Percentiles rank a stretch among this genome's conserved stretches.
These are phyloP conservation scores for Papilio gigon DNA, from an alignment of 2,888 invertebrate species.

Conservation along the genomic window DNA sequence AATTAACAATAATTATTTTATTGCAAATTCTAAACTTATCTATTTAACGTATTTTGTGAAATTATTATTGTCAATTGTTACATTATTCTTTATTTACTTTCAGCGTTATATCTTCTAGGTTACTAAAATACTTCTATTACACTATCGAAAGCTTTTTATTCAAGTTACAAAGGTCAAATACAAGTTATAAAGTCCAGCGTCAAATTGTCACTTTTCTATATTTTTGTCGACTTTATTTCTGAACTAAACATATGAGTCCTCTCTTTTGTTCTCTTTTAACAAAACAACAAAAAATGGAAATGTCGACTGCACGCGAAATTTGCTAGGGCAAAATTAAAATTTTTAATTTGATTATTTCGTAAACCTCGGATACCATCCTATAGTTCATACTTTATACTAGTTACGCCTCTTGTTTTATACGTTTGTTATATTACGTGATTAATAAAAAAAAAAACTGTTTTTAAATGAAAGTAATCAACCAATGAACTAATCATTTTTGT, in stretches of 20 bases:
- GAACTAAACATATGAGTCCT: background rate
- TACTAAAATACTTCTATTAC: background rate
- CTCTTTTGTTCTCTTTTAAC: conserved; percentile 33
- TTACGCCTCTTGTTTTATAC: conserved; percentile 23
- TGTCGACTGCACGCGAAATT: conserved; percentile 33
- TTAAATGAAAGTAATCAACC: background rate
- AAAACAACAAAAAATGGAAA: conserved; percentile 38
- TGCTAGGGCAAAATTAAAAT: conserved; percentile 28
- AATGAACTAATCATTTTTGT: too few species aligned
- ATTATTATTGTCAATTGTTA: too few species aligned
- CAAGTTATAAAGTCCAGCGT: conserved; percentile 7
- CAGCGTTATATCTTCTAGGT: too few species aligned
- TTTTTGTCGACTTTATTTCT: conserved; percentile 26
- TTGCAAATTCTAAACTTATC: too few species aligned
- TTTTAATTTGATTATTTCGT: conserved; percentile 37
- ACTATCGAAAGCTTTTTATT: conserved; percentile 4
- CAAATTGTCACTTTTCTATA: conserved; percentile 16
- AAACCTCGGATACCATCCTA: conserved; percentile 23
- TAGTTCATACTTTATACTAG: conserved; percentile 41
- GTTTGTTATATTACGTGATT: background rate
- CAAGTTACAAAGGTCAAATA: background rate
- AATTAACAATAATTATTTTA: too few species aligned
- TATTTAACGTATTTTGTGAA: too few species aligned
- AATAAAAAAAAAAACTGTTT: too few species aligned
- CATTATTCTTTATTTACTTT: too few species aligned